Conservation (phyloP, 2,113 vertebrate genomes). For the Salvelinus alpinus region DNA sequence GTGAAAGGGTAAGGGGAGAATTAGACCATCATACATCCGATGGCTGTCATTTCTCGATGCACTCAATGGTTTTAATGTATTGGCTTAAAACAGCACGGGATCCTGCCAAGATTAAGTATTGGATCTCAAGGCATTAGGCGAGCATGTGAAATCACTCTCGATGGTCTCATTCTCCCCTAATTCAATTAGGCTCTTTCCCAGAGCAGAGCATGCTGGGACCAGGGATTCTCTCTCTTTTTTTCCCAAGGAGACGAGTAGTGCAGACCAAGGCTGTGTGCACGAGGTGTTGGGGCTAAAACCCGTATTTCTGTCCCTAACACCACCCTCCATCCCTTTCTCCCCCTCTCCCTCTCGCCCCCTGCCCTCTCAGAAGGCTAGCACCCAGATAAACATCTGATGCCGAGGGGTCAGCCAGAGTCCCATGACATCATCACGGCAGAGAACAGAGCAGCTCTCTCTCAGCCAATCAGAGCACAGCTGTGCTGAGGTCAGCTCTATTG, state of each 20-base stretch:
- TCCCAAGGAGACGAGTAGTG: constrained; percentile 4
- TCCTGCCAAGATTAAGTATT: constrained; percentile 72
- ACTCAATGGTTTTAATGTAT: constrained; percentile 64
- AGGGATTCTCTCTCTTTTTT: constrained; percentile 6
- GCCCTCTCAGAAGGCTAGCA: constrained; percentile 42
- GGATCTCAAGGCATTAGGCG: constrained; percentile 65
- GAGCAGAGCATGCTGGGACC: constrained; percentile 39
- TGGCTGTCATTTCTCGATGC: constrained; percentile 53
- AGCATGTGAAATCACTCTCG: constrained; percentile 68
- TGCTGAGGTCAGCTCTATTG: constrained; percentile 4
- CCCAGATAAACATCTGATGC: constrained; percentile 62
- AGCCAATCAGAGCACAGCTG: constrained; percentile 38
- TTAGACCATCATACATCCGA: constrained; percentile 12
- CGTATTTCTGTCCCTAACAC: constrained; percentile 19
- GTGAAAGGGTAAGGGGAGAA: background rate
- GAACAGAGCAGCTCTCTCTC: constrained; percentile 31
- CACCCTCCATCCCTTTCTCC: background rate
- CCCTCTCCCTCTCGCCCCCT: constrained; percentile 20
- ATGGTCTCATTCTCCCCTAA: constrained; percentile 69
- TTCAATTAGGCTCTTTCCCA: constrained; percentile 74
- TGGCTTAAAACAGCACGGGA: constrained; percentile 64
- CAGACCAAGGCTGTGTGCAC: constrained; percentile 20
- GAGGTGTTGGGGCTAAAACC: constrained; percentile 48
- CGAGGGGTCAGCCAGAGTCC: constrained; percentile 64
- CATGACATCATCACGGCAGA: constrained; percentile 63